These are phyloP conservation scores for Sakesphorus luctuosus DNA, from an alignment of 2,113 vertebrate genomes.

Conservation along the genomic window DNA sequence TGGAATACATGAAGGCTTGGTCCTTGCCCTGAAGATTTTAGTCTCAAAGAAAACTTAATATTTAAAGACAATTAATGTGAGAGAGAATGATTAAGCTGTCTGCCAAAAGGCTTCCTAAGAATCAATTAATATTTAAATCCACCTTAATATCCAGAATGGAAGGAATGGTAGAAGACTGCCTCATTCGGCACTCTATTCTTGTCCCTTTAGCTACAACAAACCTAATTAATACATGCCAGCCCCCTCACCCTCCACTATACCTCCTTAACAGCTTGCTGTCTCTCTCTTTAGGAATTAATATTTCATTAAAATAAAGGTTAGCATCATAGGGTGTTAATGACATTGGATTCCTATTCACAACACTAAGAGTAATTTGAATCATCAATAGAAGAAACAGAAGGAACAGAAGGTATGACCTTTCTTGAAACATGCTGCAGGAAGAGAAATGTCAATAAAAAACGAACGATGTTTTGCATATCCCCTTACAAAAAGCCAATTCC, in stretches of 20 bases:
- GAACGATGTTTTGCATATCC: conserved; percentile 7
- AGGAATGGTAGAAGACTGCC: neutral
- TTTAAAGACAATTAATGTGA: conserved; percentile 8
- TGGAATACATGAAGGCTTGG: neutral
- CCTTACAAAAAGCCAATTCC: conserved; percentile 45
- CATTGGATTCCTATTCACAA: conserved; percentile 26
- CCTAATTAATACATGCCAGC: neutral
- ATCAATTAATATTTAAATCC: conserved; percentile 16
- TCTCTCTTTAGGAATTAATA: conserved; percentile 39
- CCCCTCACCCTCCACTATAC: rapidly evolving
- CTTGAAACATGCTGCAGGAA: conserved; percentile 34
- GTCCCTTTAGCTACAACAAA: neutral
- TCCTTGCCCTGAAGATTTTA: neutral
- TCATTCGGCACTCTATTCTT: neutral
- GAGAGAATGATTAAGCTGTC: neutral
- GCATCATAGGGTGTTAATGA: conserved; percentile 33
- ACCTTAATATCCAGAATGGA: neutral
- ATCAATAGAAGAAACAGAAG: conserved; percentile 39
- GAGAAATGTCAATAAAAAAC: conserved; percentile 60
- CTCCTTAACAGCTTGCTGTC: neutral
- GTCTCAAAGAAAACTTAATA: conserved; percentile 2
- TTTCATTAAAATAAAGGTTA: conserved; percentile 66
- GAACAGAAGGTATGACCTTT: conserved; percentile 60
- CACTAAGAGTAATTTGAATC: conserved; percentile 52
- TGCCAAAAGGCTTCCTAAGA: neutral